A percentile compares a stretch with the other conserved stretches of the same genome.
phyloP scores from a whole-genome alignment of 2,113 vertebrate species.

The Hippolais icterina region DNA sequence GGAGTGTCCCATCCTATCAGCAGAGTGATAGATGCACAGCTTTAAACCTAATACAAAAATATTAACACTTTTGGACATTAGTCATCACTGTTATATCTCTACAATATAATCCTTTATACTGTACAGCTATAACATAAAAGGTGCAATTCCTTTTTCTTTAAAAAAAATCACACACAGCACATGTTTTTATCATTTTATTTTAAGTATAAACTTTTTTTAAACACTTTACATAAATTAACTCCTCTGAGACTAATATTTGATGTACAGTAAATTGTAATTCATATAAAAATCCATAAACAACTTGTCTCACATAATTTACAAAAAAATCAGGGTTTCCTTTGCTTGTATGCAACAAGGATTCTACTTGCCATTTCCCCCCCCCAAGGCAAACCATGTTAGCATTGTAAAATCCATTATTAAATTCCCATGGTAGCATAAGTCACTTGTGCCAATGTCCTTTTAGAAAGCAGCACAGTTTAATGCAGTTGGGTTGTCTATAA shows the following conservation, averaged over 20 bases:
- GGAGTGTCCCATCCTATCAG: slow-evolving; percentile 67
- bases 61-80: slow-evolving; percentile 82
- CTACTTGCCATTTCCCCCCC: slow-evolving; percentile 74
- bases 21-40: slow-evolving; percentile 72
- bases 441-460: slow-evolving; percentile 84
- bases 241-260: slow-evolving; percentile 99
- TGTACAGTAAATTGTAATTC: slow-evolving; percentile 97
- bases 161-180: slow-evolving; percentile 84
- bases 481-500: slow-evolving; percentile 79
- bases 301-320: slow-evolving; percentile 96
- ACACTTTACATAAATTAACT: slow-evolving; percentile 99
- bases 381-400: slow-evolving; percentile 78
- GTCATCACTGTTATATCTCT: slow-evolving; percentile 83
- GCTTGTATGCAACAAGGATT: slow-evolving; percentile 85
- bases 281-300: slow-evolving; percentile 96
- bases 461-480: slow-evolving; percentile 83
- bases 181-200: slow-evolving; percentile 90
- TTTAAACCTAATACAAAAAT: slow-evolving; percentile 84
- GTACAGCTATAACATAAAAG: slow-evolving; percentile 85
- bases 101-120: slow-evolving; percentile 85
- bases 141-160: slow-evolving; percentile 79
- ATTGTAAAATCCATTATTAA: slow-evolving; percentile 82
- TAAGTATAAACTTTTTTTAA: slow-evolving; percentile 96
- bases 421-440: slow-evolving; percentile 79
- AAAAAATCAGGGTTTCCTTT: slow-evolving; percentile 90